Base-by-base conservation (phyloP, 2,888 invertebrate species). In the Lycaena phlaeas region DNA sequence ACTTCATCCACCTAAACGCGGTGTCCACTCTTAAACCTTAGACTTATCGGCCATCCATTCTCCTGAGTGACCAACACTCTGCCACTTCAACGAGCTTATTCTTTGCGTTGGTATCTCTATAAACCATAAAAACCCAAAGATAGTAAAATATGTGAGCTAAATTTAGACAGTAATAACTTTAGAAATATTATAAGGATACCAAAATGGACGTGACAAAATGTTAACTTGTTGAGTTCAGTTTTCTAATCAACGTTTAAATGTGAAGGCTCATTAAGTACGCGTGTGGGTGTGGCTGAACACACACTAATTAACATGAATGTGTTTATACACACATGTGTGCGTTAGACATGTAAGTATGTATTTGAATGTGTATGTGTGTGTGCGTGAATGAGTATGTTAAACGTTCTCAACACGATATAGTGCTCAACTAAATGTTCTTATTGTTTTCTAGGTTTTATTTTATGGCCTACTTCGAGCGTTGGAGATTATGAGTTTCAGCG, bases 311-410 rank as follows among this genome's bases (percentile, higher is more conserved):
- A 38, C 41, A 44, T 17, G 17, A 11, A 38, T 17, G 9, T 1
- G 2, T 4, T 27, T 4, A 10, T 3, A 14, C n/a, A 29, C 7
- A 29, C 29, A 14, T n/a, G n/a, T n/a, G n/a, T n/a, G n/a, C 14
- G n/a, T 14, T 14, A 9, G 2, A 14, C 14, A 30, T 4, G 14
- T 10, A 28, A 17, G 28, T 27, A 14, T 12, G 28, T 27, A 7
- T 2, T 6, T 6, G 12, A 12, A 39, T 51, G 47, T 50, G 52
- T 54, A 50, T 49, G 49, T 55, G 52, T 58, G 58, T 47, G 45
- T 54, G 58, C 62, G 64, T 69, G 54, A 54, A 65, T 66, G 68
- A 68, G 68, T 67, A 69, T 68, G 72, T 77, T 74, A 73, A 75
- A 73, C 70, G 68, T 66, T 49, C 45, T 49, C 42, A 50, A 44